Percentiles rank a stretch among this genome's conserved stretches.
These are phyloP conservation scores for Tursiops truncatus DNA, from an alignment of 2,113 vertebrate species.

Conservation along the genomic window DNA sequence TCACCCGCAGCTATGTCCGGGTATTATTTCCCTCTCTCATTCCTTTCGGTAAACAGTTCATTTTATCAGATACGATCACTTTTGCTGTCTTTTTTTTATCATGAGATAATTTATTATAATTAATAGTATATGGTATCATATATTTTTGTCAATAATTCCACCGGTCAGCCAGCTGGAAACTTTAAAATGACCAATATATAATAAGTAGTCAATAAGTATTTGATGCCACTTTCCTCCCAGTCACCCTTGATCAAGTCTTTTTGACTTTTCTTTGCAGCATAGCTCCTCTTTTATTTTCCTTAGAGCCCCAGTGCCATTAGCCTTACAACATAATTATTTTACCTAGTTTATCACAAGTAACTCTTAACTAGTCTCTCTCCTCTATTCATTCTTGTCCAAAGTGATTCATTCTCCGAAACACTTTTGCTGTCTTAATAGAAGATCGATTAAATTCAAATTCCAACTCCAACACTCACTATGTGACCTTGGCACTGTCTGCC, in stretches of 20 bases:
- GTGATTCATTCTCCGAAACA: background rate
- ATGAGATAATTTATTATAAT: background rate
- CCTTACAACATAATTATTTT: background rate
- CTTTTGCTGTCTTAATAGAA: conserved; percentile 6
- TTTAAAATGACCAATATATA: background rate
- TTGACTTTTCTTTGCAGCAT: background rate
- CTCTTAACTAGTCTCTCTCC: background rate
- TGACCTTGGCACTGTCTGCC: background rate
- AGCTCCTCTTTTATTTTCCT: background rate
- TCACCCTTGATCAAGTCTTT: background rate
- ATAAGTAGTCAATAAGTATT: background rate
- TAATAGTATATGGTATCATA: background rate
- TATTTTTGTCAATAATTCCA: background rate
- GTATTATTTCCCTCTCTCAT: background rate
- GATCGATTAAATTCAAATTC: background rate
- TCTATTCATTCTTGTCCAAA: too few relatives aligned
- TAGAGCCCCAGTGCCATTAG: background rate
- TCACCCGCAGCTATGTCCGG: background rate
- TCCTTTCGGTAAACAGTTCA: conserved; percentile 3
- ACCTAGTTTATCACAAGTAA: background rate
- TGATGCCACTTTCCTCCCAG: background rate
- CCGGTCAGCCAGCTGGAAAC: background rate
- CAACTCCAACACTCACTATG: conserved; percentile 6
- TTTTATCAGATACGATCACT: background rate
- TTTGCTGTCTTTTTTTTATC: background rate